Percentiles rank a stretch among this genome's conserved stretches.
Evolutionary conservation across 2,888 invertebrate species (phyloP).

Genomic region (Dysmachus trigonus): DNA sequence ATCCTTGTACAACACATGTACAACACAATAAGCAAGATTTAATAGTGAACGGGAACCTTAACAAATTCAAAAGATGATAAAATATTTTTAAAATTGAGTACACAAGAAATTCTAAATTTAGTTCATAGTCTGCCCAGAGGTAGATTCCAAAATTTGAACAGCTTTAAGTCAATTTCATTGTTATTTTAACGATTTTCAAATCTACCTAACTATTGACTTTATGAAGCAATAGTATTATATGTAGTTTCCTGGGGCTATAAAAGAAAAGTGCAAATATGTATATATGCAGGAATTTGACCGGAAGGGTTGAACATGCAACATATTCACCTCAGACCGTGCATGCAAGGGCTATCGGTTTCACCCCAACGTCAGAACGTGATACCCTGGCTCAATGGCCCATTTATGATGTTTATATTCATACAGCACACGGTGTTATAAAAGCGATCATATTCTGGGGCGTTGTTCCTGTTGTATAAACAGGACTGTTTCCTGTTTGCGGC

Average conservation of each 20-base stretch:
- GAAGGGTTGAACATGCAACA: neutral
- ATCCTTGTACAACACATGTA: too few relatives aligned
- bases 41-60: too few relatives aligned
- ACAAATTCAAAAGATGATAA: too few relatives aligned
- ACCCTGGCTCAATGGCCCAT: neutral
- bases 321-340: neutral
- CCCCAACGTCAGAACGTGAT: neutral
- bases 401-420: conserved; percentile 34
- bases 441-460: conserved; percentile 16
- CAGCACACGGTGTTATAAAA: conserved; percentile 11
- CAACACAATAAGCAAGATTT: too few relatives aligned
- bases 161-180: neutral
- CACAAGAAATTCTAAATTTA: too few relatives aligned
- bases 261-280: neutral
- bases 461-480: conserved; percentile 8
- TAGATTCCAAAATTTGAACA: neutral
- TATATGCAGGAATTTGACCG: neutral
- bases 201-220: neutral
- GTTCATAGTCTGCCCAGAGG: too few relatives aligned
- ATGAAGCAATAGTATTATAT: neutral
- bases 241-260: neutral
- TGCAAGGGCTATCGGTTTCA: neutral
- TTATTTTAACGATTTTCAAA: neutral
- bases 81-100: too few relatives aligned
- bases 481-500: conserved; percentile 23